These are phyloP conservation scores for Amyelois transitella DNA, from an alignment of 1,140 invertebrate species.

Conservation along the genomic window DNA sequence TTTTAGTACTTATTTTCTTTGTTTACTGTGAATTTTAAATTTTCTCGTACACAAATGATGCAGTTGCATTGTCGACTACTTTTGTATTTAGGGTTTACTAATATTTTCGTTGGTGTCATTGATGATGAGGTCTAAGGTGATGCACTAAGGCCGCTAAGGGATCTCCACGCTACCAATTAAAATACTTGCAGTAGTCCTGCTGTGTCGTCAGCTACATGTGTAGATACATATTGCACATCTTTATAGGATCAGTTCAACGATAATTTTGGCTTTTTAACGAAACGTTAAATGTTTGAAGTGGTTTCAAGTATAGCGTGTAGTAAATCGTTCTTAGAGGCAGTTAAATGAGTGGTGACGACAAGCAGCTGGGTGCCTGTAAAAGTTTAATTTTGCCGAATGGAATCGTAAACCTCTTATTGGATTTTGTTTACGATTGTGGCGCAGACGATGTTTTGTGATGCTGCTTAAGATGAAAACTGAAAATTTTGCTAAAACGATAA, in stretches of 20 bases:
- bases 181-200: too few relatives aligned
- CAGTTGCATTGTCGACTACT: too few relatives aligned
- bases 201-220: too few relatives aligned
- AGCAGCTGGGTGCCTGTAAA: slow-evolving; percentile 55
- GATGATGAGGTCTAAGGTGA: too few relatives aligned
- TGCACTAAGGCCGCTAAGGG: too few relatives aligned
- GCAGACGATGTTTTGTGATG: slow-evolving; percentile 32
- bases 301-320: background rate
- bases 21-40: too few relatives aligned
- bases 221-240: background rate
- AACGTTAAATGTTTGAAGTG: background rate
- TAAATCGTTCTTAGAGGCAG: slow-evolving; percentile 14
- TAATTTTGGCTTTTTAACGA: background rate
- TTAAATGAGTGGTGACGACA: slow-evolving; percentile 36
- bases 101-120: too few relatives aligned
- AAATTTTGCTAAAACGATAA: background rate
- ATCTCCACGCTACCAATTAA: too few relatives aligned
- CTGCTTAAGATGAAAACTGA: slow-evolving; percentile 13
- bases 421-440: slow-evolving; percentile 56
- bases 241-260: background rate
- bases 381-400: slow-evolving; percentile 61
- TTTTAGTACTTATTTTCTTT: too few relatives aligned
- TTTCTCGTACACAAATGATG: too few relatives aligned
- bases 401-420: slow-evolving; percentile 63
- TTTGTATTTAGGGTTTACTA: too few relatives aligned